Conservation (phyloP, 2,888 invertebrate species). For the Limnephilus marmoratus region DNA sequence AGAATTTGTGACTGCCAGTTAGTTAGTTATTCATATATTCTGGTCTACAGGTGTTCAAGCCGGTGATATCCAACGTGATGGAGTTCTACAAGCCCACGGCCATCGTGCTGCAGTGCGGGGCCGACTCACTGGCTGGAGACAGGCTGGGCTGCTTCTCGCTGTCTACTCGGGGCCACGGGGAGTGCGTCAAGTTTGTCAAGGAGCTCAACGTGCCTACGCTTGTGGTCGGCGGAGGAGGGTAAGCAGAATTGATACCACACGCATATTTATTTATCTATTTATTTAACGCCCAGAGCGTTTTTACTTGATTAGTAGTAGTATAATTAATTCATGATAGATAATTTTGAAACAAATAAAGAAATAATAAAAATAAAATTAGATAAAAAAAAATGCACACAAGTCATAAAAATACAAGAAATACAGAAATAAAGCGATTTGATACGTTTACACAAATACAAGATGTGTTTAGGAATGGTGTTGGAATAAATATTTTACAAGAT, state of each 20-base stretch:
- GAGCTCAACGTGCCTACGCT: slow-evolving; percentile 93
- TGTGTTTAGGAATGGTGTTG: no score
- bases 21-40: not conserved
- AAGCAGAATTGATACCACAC: not conserved
- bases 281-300: no score
- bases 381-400: no score
- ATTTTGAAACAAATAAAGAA: no score
- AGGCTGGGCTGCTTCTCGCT: slow-evolving; percentile 96
- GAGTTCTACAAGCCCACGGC: slow-evolving; percentile 97
- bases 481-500: no score
- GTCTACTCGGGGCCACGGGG: slow-evolving; percentile 96
- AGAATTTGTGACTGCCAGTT: not conserved
- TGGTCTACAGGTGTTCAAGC: slow-evolving; percentile 88
- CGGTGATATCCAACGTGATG: slow-evolving; percentile 95
- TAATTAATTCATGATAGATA: no score
- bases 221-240: slow-evolving; percentile 89
- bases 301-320: no score
- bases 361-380: no score
- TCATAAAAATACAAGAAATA: no score
- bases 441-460: no score
- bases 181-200: slow-evolving; percentile 97
- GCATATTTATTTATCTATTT: no score
- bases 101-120: slow-evolving; percentile 98
- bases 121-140: slow-evolving; percentile 98
- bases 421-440: no score